phyloP scores from a whole-genome alignment of 2,888 invertebrate species.

The Pachycephus smyrnensis region DNA sequence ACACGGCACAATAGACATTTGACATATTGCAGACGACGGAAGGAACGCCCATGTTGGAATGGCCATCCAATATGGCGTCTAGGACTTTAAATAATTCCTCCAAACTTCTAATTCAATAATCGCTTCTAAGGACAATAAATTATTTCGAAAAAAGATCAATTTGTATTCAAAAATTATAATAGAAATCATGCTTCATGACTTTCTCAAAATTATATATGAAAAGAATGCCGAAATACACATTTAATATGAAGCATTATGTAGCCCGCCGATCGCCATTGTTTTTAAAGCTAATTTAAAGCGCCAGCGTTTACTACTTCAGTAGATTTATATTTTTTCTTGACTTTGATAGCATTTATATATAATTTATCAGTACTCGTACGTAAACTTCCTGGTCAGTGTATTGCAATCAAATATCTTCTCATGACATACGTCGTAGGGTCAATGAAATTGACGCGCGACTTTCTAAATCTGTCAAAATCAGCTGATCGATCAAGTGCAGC shows the following conservation, averaged over 20 bases:
- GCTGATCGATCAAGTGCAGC: not conserved
- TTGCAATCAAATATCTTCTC: not conserved
- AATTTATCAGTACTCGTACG: not conserved
- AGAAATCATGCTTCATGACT: not conserved
- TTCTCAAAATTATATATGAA: not conserved
- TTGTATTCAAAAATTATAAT: not conserved
- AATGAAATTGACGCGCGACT: not conserved
- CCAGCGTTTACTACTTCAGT: not conserved
- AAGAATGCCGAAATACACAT: not conserved
- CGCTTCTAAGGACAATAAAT: not conserved
- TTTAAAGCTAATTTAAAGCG: not conserved
- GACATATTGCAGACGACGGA: conserved; percentile 57
- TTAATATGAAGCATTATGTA: not conserved
- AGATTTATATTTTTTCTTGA: not conserved
- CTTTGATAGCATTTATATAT: not conserved
- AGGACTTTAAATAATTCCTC: not conserved
- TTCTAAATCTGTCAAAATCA: not conserved
- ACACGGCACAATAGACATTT: conserved; percentile 30
- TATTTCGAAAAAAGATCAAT: not conserved
- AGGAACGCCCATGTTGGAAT: conserved; percentile 51
- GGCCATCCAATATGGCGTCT: not conserved
- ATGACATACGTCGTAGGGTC: not conserved
- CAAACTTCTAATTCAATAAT: not conserved
- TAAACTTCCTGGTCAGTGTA: not conserved
- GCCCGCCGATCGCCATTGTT: not conserved